Evolutionary conservation across 2,797 vertebrate species (phyloP).

Genomic region (Acrossocheilus wenchowensis): DNA sequence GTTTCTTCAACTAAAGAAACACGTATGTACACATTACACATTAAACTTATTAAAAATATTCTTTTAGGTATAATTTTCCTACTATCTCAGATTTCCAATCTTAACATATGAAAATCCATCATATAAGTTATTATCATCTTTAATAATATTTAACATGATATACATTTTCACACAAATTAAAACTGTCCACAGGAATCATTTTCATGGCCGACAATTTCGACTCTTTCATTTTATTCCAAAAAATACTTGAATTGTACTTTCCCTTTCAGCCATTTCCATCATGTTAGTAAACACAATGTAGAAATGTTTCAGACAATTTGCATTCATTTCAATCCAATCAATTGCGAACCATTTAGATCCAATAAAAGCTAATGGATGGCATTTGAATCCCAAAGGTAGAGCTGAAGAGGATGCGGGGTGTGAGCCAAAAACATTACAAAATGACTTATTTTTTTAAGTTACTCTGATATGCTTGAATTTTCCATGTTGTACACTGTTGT

Average conservation of each 20-base stretch:
- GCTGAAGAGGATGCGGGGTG: slow-evolving; percentile 52
- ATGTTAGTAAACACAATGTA: neutral
- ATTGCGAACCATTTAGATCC: slow-evolving; percentile 64
- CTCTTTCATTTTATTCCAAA: neutral
- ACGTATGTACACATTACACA: neutral
- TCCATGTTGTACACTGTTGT: neutral
- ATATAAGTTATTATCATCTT: neutral
- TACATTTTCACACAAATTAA: neutral
- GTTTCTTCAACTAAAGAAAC: neutral
- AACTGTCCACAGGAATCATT: neutral
- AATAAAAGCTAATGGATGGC: slow-evolving; percentile 75
- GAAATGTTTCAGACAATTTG: neutral
- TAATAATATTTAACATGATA: neutral
- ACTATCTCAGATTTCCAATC: neutral
- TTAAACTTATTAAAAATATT: neutral
- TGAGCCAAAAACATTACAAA: neutral
- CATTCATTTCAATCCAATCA: neutral
- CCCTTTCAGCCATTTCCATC: neutral
- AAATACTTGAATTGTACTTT: neutral
- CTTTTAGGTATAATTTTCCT: neutral
- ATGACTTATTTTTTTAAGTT: neutral
- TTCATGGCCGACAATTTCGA: neutral
- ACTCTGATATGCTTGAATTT: neutral
- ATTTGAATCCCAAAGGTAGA: slow-evolving; percentile 75
- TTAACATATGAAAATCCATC: neutral